A percentile compares a stretch with the other conserved stretches of the same genome.
These are phyloP conservation scores for Caenorhabditis wallacei DNA, from an alignment of 2,888 invertebrate species.

Conservation along the genomic window DNA sequence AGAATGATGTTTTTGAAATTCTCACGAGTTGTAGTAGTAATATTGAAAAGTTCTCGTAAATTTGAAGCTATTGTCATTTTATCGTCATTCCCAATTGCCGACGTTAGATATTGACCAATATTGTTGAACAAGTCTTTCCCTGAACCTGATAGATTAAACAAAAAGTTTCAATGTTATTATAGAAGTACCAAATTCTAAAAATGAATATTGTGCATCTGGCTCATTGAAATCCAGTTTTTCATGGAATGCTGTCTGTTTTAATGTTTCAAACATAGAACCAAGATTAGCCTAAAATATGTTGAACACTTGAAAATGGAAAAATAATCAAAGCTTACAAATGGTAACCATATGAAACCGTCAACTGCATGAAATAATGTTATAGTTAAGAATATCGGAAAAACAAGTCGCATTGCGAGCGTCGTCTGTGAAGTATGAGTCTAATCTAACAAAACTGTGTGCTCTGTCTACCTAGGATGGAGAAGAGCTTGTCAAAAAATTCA, in stretches of 20 bases:
- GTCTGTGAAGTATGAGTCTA: conserved; percentile 36
- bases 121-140: conserved; percentile 66
- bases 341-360: conserved; percentile 68
- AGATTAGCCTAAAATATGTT: conserved; percentile 65
- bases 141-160: conserved; percentile 43
- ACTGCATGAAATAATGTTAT: conserved; percentile 10
- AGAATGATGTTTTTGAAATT: background rate
- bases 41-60: conserved; percentile 66
- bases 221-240: conserved; percentile 58
- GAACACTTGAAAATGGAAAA: background rate
- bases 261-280: conserved; percentile 71
- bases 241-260: conserved; percentile 69
- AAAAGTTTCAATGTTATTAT: background rate
- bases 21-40: conserved; percentile 59
- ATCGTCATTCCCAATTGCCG: conserved; percentile 60
- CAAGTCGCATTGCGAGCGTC: conserved; percentile 30
- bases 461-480: conserved; percentile 22
- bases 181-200: conserved; percentile 57
- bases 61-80: conserved; percentile 61
- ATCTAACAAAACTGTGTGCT: conserved; percentile 48
- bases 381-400: conserved; percentile 35
- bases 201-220: conserved; percentile 46
- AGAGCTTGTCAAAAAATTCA: conserved; percentile 63
- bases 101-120: conserved; percentile 59
- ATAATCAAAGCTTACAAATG: conserved; percentile 64